These are phyloP conservation scores for Lamprotornis superbus DNA, from an alignment of 2,113 vertebrate species.

Conservation along the genomic window DNA sequence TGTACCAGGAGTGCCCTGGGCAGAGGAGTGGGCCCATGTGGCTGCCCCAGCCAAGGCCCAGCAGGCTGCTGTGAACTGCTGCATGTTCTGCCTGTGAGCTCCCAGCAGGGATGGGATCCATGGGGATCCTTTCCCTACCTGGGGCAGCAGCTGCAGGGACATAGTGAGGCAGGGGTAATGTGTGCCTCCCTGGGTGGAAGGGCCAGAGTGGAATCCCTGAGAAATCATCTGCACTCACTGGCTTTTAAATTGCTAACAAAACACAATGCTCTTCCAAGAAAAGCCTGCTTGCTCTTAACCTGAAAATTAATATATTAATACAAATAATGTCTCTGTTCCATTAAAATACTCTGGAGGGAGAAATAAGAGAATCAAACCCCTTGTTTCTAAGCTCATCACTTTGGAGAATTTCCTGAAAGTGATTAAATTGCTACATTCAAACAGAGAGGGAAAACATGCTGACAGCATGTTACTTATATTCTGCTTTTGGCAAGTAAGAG, in stretches of 20 bases:
- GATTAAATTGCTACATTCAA: background rate
- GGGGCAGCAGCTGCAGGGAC: background rate
- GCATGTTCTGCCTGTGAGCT: rapidly evolving
- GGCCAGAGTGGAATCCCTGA: background rate
- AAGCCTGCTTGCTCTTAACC: background rate
- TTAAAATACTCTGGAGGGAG: background rate
- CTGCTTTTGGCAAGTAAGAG: slow-evolving; percentile 18
- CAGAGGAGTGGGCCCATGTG: rapidly evolving
- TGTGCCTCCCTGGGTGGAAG: background rate
- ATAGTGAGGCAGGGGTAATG: rapidly evolving
- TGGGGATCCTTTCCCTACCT: background rate
- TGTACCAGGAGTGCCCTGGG: background rate
- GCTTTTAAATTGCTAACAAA: background rate
- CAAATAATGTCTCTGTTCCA: background rate
- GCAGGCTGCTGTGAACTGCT: background rate
- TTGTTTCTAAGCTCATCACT: background rate
- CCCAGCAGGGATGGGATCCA: rapidly evolving
- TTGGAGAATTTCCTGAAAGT: slow-evolving; percentile 8
- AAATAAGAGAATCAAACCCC: background rate
- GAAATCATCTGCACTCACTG: background rate
- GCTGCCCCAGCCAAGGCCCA: background rate
- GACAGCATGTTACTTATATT: background rate
- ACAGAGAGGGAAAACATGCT: slow-evolving; percentile 5
- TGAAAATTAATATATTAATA: background rate
- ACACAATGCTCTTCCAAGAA: background rate